These are phyloP conservation scores for Conger conger DNA, from an alignment of 2,113 vertebrate species.

Conservation along the genomic window DNA sequence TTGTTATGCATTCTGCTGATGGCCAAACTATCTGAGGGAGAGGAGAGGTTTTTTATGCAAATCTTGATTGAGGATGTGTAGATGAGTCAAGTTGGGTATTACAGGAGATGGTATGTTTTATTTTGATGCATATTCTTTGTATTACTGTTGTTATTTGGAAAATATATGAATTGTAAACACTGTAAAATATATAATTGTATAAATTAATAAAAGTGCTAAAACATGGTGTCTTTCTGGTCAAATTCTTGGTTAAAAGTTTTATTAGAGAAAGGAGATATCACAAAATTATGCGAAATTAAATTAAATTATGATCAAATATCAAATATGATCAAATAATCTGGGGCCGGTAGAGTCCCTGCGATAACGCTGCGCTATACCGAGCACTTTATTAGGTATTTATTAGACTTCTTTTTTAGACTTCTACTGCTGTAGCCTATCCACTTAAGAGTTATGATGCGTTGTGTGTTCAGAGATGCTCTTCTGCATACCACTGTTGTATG, in stretches of 20 bases:
- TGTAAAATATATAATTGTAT: constrained; percentile 10
- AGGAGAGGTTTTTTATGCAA: neutral
- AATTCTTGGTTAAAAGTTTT: neutral
- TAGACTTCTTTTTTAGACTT: no score
- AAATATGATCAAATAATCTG: no score
- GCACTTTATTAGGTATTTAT: no score
- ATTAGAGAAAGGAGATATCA: no score
- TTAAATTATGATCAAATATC: no score
- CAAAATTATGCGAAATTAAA: no score
- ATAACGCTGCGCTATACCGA: no score
- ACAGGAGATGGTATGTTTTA: neutral
- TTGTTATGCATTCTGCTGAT: neutral
- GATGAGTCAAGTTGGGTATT: neutral
- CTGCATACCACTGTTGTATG: no score
- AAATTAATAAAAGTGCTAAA: neutral
- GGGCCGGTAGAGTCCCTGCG: no score
- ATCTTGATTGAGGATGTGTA: neutral
- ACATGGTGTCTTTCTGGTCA: neutral
- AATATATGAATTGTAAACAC: neutral
- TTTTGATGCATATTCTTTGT: neutral
- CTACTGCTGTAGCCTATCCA: no score
- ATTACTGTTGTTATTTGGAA: neutral
- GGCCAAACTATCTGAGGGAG: neutral
- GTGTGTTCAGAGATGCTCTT: no score
- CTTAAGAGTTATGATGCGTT: no score